Evolutionary conservation across 2,113 vertebrate genomes (phyloP).

Genomic region (Aspidoscelis tigris): DNA sequence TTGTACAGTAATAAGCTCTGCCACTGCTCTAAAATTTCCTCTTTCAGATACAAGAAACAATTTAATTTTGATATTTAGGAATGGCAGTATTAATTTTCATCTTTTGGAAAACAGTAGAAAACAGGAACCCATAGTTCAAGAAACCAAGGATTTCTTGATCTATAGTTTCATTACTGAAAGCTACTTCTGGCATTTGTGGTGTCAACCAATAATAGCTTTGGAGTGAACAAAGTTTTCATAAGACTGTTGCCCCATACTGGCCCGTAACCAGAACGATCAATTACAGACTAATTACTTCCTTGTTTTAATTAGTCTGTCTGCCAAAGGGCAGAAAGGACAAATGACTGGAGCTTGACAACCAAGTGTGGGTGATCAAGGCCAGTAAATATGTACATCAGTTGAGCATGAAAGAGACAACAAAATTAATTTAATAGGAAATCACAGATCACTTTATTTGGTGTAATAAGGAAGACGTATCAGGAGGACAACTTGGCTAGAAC

Average conservation of each 20-base stretch:
- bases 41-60: neutral
- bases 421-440: neutral
- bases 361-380: constrained; percentile 18
- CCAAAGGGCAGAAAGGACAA: constrained; percentile 60
- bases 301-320: constrained; percentile 81
- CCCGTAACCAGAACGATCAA: constrained; percentile 76
- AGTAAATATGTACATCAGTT: accelerated
- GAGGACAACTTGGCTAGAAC: neutral
- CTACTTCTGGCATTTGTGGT: constrained; percentile 18
- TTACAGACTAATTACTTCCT: constrained; percentile 79
- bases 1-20: neutral
- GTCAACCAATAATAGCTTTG: constrained; percentile 42
- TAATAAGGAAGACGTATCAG: accelerated
- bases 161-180: neutral
- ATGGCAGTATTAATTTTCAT: neutral
- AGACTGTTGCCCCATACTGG: constrained; percentile 46
- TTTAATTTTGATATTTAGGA: neutral
- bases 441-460: accelerated
- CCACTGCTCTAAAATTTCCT: neutral
- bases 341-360: neutral
- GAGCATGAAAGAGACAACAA: accelerated
- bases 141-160: constrained; percentile 20
- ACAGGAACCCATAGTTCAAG: constrained; percentile 30
- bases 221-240: constrained; percentile 51
- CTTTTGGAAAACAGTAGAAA: neutral